These are phyloP conservation scores for Phrynosoma blainvillii DNA, from an alignment of 2,113 vertebrate species.

Conservation along the genomic window DNA sequence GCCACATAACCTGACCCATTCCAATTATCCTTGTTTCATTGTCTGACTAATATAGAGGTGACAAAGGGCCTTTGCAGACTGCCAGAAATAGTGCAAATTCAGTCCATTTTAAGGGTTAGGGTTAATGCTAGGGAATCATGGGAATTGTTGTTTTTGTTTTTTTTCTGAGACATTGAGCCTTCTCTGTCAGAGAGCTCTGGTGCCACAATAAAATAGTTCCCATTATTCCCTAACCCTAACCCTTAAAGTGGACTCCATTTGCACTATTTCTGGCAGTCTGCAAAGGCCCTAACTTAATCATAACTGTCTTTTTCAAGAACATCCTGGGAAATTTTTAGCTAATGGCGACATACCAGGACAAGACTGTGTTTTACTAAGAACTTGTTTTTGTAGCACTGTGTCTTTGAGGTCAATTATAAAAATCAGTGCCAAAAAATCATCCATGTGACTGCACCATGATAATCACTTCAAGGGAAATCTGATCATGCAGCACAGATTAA, in stretches of 20 bases:
- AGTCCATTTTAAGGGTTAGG: too few relatives aligned
- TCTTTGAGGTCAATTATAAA: background rate
- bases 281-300: background rate
- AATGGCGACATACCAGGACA: background rate
- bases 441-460: background rate
- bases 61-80: background rate
- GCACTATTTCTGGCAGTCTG: too few relatives aligned
- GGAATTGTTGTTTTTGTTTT: too few relatives aligned
- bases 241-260: too few relatives aligned
- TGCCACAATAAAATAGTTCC: too few relatives aligned
- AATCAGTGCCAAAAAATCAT: background rate
- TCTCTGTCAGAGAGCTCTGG: too few relatives aligned
- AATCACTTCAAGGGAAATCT: background rate
- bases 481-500: background rate
- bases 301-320: background rate
- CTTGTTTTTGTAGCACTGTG: background rate
- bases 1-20: background rate
- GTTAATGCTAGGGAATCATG: too few relatives aligned
- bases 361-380: background rate
- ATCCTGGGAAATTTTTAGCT: background rate
- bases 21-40: background rate
- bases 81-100: too few relatives aligned
- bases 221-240: too few relatives aligned
- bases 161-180: too few relatives aligned
- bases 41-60: background rate